Conservation (phyloP, 2,797 vertebrate genomes). For the Cuniculus paca region DNA sequence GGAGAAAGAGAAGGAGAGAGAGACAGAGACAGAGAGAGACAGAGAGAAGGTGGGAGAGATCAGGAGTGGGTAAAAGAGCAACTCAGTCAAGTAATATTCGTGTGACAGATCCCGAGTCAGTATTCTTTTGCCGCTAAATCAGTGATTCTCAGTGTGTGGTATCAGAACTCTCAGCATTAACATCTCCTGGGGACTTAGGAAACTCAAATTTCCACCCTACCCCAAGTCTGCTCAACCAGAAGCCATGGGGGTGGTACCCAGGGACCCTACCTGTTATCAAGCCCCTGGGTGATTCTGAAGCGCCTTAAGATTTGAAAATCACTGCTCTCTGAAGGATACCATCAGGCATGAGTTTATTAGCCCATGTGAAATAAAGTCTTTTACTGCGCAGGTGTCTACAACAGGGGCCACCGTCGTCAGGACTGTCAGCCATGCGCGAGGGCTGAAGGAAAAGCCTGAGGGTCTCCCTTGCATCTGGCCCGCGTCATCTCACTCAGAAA, state of each 20-base stretch:
- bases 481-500: constrained; percentile 19
- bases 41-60: background rate
- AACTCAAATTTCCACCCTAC: background rate
- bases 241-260: background rate
- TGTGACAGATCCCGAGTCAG: background rate
- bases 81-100: background rate
- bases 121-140: constrained; percentile 34
- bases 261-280: background rate
- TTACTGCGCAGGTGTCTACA: constrained; percentile 55
- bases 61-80: fast-evolving
- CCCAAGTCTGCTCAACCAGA: background rate
- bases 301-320: background rate
- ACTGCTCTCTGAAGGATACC: background rate
- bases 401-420: background rate
- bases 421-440: constrained; percentile 34
- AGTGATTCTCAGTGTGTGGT: background rate
- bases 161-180: background rate
- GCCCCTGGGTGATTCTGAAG: background rate
- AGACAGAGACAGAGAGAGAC: background rate
- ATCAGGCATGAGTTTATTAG: background rate
- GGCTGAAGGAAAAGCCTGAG: constrained; percentile 56
- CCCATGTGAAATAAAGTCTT: constrained; percentile 67
- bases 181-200: background rate
- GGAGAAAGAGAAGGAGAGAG: background rate
- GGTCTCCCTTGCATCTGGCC: background rate